A percentile compares a stretch with the other conserved stretches of the same genome.
These are phyloP conservation scores for Cuculus canorus DNA, from an alignment of 2,797 vertebrate genomes.

Conservation along the genomic window DNA sequence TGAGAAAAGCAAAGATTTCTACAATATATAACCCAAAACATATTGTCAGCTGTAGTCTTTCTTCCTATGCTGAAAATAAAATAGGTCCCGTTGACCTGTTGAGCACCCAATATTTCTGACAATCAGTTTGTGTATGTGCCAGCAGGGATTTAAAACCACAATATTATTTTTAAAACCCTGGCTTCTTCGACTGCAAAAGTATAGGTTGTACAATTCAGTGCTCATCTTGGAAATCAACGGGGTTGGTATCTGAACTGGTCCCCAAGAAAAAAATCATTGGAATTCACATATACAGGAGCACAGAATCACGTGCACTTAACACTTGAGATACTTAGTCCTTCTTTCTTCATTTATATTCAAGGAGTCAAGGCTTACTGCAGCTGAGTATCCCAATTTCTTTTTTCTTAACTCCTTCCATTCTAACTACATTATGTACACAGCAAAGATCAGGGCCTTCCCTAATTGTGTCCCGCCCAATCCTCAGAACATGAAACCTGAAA, in stretches of 20 bases:
- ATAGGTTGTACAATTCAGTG: neutral
- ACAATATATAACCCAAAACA: neutral
- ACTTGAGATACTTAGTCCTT: neutral
- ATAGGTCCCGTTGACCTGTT: neutral
- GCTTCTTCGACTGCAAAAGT: neutral
- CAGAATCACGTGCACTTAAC: neutral
- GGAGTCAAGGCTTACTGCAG: neutral
- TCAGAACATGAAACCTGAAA: neutral
- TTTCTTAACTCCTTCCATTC: neutral
- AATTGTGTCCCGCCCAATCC: neutral
- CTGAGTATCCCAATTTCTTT: neutral
- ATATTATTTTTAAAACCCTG: neutral
- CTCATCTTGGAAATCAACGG: neutral
- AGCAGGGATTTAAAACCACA: neutral
- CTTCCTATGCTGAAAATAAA: neutral
- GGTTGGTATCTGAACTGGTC: neutral
- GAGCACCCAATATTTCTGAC: neutral
- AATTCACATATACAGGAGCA: neutral
- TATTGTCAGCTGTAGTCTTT: neutral
- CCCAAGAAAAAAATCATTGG: neutral
- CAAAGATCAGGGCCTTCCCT: neutral
- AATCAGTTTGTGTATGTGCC: neutral
- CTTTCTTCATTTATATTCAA: neutral
- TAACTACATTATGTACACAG: neutral
- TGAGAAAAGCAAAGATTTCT: neutral